Percentiles rank a stretch among this genome's conserved stretches.
Conservation (phyloP, 2,113 vertebrate species). For the Eubucco bourcierii region DNA sequence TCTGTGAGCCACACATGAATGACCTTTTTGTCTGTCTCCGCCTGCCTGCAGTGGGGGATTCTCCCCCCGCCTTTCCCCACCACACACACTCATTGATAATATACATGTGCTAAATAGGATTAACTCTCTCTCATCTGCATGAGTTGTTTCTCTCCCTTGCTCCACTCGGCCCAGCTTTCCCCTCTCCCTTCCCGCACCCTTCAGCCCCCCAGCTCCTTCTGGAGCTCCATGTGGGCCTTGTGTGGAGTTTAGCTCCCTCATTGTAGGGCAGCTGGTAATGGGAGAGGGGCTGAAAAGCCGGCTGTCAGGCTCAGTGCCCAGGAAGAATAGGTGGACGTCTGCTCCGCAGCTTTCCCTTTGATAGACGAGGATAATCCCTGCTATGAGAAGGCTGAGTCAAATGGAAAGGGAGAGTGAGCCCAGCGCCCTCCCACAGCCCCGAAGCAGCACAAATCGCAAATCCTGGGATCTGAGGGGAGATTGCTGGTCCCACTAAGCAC, state of each 20-base stretch:
- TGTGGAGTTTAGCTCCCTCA: constrained; percentile 55
- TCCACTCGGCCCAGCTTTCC: background rate
- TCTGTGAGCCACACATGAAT: constrained; percentile 61
- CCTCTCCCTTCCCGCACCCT: background rate
- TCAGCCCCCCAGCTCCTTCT: constrained; percentile 63
- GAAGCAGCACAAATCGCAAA: constrained; percentile 34
- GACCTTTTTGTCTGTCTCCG: constrained; percentile 63
- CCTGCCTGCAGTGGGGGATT: constrained; percentile 40
- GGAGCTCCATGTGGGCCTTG: constrained; percentile 60
- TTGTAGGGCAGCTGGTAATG: constrained; percentile 73
- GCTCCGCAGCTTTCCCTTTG: constrained; percentile 72
- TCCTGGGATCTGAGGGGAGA: constrained; percentile 40
- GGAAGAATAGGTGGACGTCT: constrained; percentile 68
- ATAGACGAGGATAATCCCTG: constrained; percentile 69
- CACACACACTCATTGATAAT: constrained; percentile 71
- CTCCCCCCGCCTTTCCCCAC: constrained; percentile 42
- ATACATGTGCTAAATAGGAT: constrained; percentile 81
- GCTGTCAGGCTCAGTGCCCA: constrained; percentile 64
- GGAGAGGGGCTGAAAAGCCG: constrained; percentile 56
- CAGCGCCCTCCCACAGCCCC: constrained; percentile 37
- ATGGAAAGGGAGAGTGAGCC: constrained; percentile 63
- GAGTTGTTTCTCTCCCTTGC: constrained; percentile 49
- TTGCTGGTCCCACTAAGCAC: constrained; percentile 12
- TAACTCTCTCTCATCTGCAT: constrained; percentile 67
- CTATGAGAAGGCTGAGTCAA: constrained; percentile 67